Evolutionary conservation across 2,888 invertebrate genomes (phyloP).

Genomic region (Dichetophora obliterata): DNA sequence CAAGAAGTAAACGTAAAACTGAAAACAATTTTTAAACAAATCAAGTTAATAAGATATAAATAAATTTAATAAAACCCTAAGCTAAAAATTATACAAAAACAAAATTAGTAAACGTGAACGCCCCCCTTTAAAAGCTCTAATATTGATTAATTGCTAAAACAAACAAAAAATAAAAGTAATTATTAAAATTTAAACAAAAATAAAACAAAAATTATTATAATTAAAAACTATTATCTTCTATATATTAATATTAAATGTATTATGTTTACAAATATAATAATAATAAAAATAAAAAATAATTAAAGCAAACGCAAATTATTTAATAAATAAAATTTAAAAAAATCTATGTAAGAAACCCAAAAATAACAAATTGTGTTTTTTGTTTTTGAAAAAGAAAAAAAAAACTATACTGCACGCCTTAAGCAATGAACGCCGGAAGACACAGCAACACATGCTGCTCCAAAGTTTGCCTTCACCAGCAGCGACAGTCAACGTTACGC

Average conservation of each 20-base stretch:
- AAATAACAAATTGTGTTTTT: constrained; percentile 24
- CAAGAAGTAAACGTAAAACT: constrained; percentile 27
- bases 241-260: constrained; percentile 62
- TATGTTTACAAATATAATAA: constrained; percentile 58
- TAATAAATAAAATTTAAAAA: constrained; percentile 58
- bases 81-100: constrained; percentile 42
- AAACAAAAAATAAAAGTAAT: constrained; percentile 32
- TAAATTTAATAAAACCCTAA: constrained; percentile 53
- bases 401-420: constrained; percentile 9
- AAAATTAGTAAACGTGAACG: constrained; percentile 42
- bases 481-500: not conserved
- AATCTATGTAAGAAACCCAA: constrained; percentile 56
- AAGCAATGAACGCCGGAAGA: not conserved
- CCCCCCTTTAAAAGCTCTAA: constrained; percentile 46
- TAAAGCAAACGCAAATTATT: constrained; percentile 54
- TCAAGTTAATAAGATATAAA: constrained; percentile 45
- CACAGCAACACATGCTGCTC: constrained; percentile 17
- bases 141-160: constrained; percentile 39
- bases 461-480: constrained; percentile 5
- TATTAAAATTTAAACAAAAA: constrained; percentile 36
- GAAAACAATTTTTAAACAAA: constrained; percentile 47
- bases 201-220: constrained; percentile 32
- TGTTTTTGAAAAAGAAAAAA: not conserved
- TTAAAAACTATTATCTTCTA: constrained; percentile 55
- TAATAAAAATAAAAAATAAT: constrained; percentile 50